A percentile compares a stretch with the other conserved stretches of the same genome.
phyloP scores from a whole-genome alignment of 2,888 invertebrate genomes.

The Agelastica alni region DNA sequence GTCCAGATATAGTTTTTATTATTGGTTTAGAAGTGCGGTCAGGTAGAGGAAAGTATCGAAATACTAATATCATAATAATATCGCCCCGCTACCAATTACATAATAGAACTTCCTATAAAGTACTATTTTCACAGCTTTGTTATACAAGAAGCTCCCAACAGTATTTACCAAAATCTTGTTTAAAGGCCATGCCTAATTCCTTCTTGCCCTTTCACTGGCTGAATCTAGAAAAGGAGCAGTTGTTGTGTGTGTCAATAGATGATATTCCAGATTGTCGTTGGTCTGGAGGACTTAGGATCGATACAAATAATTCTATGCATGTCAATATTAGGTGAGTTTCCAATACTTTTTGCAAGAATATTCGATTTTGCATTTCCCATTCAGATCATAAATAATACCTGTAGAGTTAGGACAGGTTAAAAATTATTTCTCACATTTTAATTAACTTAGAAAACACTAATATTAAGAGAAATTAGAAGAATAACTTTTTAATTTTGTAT shows the following conservation, averaged over 20 bases:
- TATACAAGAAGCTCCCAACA: slow-evolving; percentile 63
- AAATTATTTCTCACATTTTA: too few relatives aligned
- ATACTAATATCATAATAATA: slow-evolving; percentile 90
- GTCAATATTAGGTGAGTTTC: slow-evolving; percentile 79
- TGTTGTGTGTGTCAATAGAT: slow-evolving; percentile 82
- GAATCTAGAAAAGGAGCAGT: slow-evolving; percentile 83
- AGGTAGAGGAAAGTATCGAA: slow-evolving; percentile 86
- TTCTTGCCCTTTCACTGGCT: slow-evolving; percentile 98
- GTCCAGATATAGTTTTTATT: slow-evolving; percentile 75
- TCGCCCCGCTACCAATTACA: slow-evolving; percentile 92
- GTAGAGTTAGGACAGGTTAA: too few relatives aligned
- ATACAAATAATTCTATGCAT: slow-evolving; percentile 82
- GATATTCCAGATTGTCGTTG: slow-evolving; percentile 75
- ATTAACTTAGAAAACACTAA: too few relatives aligned
- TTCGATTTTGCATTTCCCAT: too few relatives aligned
- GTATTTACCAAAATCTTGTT: slow-evolving; percentile 58
- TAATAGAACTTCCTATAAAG: slow-evolving; percentile 77
- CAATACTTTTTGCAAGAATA: too few relatives aligned
- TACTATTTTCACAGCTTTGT: slow-evolving; percentile 90
- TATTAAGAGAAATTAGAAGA: too few relatives aligned
- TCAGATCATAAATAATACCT: too few relatives aligned
- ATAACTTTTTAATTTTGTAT: too few relatives aligned
- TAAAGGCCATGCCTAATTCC: slow-evolving; percentile 83
- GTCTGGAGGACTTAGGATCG: slow-evolving; percentile 92
- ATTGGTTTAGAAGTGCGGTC: slow-evolving; percentile 88